Percentiles rank a stretch among this genome's conserved stretches.
phyloP scores from a whole-genome alignment of 2,888 invertebrate genomes.

The Vanessa cardui region DNA sequence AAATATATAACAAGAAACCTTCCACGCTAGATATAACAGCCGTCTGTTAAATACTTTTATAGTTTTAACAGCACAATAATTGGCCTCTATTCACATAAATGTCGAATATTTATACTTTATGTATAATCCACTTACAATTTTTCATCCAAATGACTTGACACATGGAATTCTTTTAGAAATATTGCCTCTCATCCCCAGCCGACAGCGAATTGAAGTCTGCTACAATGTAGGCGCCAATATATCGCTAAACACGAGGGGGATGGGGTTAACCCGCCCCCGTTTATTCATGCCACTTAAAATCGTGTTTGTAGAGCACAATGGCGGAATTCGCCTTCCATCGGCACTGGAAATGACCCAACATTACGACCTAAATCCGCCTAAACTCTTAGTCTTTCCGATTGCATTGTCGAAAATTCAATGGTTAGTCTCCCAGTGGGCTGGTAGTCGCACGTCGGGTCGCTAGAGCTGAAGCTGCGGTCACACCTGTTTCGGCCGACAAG shows the following conservation, averaged over 20 bases:
- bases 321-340: conserved; percentile 22
- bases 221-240: conserved; percentile 32
- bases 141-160: conserved; percentile 19
- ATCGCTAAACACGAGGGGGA: conserved; percentile 29
- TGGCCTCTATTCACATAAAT: background rate
- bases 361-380: conserved; percentile 15
- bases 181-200: conserved; percentile 23
- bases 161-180: conserved; percentile 24
- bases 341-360: conserved; percentile 23
- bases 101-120: conserved; percentile 7
- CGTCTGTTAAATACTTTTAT: background rate
- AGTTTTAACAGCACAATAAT: background rate
- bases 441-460: background rate
- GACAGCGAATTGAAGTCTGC: conserved; percentile 29
- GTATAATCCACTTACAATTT: conserved; percentile 16
- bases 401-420: background rate
- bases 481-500: conserved; percentile 21
- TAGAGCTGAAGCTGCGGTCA: conserved; percentile 17
- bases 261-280: conserved; percentile 20
- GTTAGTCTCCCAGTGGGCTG: background rate
- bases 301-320: conserved; percentile 32
- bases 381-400: conserved; percentile 7
- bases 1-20: no score
- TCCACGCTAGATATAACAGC: no score
- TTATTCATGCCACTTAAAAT: conserved; percentile 34